Percentiles rank a stretch among this genome's conserved stretches.
Evolutionary conservation across 2,888 invertebrate genomes (phyloP).

Genomic region (Pristionchus mayeri): DNA sequence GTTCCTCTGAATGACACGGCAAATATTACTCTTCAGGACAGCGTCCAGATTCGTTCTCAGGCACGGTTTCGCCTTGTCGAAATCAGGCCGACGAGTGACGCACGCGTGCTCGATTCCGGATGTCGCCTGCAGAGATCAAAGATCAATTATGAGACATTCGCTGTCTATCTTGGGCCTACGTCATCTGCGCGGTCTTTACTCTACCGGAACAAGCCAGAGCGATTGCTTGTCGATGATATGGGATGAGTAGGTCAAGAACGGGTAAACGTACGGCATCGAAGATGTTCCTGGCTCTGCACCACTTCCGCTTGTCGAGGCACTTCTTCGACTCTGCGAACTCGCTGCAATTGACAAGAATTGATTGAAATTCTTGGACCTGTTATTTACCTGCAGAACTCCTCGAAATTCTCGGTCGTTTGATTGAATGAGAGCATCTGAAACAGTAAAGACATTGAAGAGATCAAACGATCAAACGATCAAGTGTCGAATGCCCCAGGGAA

Average conservation of each 20-base stretch:
- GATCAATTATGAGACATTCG: background rate
- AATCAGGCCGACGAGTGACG: background rate
- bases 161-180: background rate
- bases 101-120: slow-evolving; percentile 43
- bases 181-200: background rate
- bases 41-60: background rate
- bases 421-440: slow-evolving; percentile 28
- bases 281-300: background rate
- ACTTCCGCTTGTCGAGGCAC: slow-evolving; percentile 13
- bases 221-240: background rate
- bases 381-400: slow-evolving; percentile 15
- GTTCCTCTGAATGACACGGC: background rate
- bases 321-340: background rate
- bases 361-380: too few relatives aligned
- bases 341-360: background rate
- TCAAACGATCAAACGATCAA: too few relatives aligned
- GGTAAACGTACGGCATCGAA: slow-evolving; percentile 35
- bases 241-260: background rate
- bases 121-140: slow-evolving; percentile 3
- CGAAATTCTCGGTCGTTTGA: background rate
- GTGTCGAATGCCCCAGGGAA: too few relatives aligned
- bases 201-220: too few relatives aligned
- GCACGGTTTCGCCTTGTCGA: background rate
- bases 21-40: slow-evolving; percentile 20
- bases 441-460: too few relatives aligned